Conservation (phyloP, 2,888 invertebrate genomes). For the Latheticus oryzae region DNA sequence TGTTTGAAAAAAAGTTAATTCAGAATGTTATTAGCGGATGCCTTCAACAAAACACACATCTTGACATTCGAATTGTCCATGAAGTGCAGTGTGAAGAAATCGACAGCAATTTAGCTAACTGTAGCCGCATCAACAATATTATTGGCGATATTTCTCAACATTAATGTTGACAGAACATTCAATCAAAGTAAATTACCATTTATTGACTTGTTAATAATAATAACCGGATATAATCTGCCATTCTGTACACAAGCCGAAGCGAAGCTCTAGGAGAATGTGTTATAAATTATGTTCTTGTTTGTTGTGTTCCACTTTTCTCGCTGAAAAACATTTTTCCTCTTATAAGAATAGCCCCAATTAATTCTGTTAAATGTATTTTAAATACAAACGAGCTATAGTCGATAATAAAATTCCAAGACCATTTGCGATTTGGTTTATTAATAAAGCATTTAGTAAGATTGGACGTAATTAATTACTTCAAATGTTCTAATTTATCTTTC, state of each 20-base stretch:
- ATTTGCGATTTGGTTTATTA: slow-evolving; percentile 19
- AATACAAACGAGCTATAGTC: too few species aligned
- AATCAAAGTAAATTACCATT: slow-evolving; percentile 33
- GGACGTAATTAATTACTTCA: slow-evolving; percentile 25
- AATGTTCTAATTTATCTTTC: slow-evolving; percentile 30
- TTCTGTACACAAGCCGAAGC: slow-evolving; percentile 17
- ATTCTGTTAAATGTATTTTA: too few species aligned
- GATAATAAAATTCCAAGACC: slow-evolving; percentile 18
- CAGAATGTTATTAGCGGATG: too few species aligned
- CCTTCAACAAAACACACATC: too few species aligned
- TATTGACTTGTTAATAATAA: slow-evolving; percentile 34
- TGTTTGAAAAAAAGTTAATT: too few species aligned
- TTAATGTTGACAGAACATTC: slow-evolving; percentile 24
- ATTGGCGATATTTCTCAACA: slow-evolving; percentile 16
- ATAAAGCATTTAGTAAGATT: slow-evolving; percentile 27
- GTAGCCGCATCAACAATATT: slow-evolving; percentile 21
- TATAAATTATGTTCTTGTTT: slow-evolving; percentile 3
- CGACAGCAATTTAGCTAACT: slow-evolving; percentile 20
- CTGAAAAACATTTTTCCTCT: slow-evolving; percentile 1
- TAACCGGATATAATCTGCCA: slow-evolving; percentile 33
- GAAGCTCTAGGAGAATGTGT: slow-evolving; percentile 12
- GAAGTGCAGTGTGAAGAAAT: slow-evolving; percentile 25
- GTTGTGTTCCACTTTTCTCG: slow-evolving; percentile 23
- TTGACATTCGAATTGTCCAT: slow-evolving; percentile 12
- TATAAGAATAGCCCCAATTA: too few species aligned